Percentiles rank a stretch among this genome's conserved stretches.
Evolutionary conservation across 1,140 invertebrate species (phyloP).

Genomic region (Procambarus clarkii): DNA sequence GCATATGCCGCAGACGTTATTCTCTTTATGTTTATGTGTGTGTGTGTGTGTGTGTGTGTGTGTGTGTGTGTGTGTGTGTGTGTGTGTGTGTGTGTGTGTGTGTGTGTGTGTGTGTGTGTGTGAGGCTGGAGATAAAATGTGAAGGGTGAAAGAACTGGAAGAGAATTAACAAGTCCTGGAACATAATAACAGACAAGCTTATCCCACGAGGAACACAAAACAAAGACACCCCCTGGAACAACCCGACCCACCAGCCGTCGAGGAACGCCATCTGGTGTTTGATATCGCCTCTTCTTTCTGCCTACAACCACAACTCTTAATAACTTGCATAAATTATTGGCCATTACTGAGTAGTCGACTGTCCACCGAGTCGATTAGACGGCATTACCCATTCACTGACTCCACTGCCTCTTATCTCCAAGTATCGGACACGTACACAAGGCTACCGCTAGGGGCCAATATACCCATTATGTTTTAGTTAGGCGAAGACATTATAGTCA

Average conservation of each 20-base stretch:
- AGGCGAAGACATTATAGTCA: not conserved
- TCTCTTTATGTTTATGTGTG: no score
- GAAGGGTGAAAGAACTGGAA: no score
- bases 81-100: no score
- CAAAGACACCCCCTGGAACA: not conserved
- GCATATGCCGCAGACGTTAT: no score
- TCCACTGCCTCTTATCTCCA: not conserved
- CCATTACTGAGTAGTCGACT: not conserved
- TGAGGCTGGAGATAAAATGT: no score
- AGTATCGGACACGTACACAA: not conserved
- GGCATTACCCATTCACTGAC: not conserved
- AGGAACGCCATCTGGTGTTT: not conserved
- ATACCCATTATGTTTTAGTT: not conserved
- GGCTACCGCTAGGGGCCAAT: not conserved
- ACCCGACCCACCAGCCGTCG: no score
- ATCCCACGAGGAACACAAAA: not conserved
- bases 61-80: no score
- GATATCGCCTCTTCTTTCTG: not conserved
- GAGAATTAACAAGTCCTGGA: no score
- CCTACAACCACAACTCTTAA: not conserved
- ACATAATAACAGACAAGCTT: no score
- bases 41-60: no score
- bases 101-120: no score
- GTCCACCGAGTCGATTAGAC: not conserved
- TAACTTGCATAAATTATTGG: not conserved